Base-by-base conservation (phyloP, 2,888 invertebrate genomes). In the Chydorus sphaericus region DNA sequence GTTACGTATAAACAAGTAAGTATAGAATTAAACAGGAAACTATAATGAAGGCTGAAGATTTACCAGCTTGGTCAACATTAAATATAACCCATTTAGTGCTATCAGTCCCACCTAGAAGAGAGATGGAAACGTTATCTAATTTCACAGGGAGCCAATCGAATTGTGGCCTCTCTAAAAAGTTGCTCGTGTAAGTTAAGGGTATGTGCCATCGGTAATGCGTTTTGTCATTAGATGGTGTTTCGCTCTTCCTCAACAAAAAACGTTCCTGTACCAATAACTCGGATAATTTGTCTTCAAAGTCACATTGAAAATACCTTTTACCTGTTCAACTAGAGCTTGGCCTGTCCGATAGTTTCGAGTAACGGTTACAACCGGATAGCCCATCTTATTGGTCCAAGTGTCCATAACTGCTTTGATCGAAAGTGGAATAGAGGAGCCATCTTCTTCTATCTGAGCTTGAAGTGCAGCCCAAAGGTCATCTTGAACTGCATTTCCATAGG, bases 381-480 rank as follows among this genome's bases (percentile, higher is more conserved):
- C 69, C 55, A 66, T 67, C 60, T 72, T 71, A 33, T 68, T 62
- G 1, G 71, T 73, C 73, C 73, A 74, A 8, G 69, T 69, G 59
- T 69, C 68, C 67, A 74, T 72, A 36, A 75, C 67, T 0, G 88
- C 79, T 0, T 80, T 80, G 3, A 83, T 76, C 30, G 64, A 63
- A 2, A 20, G 26, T 5, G 66, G 65, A 33, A 71, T 59, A 18
- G 3, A 4, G 3, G 79, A 75, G 0, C 77, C 75, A 44, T 77
- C 77, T 52, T 70, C 69, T 59, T 80, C 68, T 7, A 70, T 91
- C 62, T 83, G 81, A 31, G 78, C 74, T 0, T 90, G 89, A 53
- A 92, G 71, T 18, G 83, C 78, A 16, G 73, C 69, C 89, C 89
- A 91, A 0, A 93, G 74, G 68, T 92, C 85, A 65, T 87, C 82